These are phyloP conservation scores for Drosophila mercatorum DNA, from an alignment of 2,888 invertebrate genomes.

Conservation along the genomic window DNA sequence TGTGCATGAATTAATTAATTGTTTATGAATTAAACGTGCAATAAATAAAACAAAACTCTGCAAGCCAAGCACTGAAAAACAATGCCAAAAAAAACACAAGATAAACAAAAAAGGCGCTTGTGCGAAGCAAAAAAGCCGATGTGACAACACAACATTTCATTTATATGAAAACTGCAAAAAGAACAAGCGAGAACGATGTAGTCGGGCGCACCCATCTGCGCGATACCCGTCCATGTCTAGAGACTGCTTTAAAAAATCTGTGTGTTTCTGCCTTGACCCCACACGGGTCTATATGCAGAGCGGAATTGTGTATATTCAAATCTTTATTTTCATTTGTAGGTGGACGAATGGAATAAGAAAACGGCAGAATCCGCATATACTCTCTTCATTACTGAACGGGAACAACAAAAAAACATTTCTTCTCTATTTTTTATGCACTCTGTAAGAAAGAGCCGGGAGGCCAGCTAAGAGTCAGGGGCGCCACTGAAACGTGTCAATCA, in stretches of 20 bases:
- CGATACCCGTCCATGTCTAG: not conserved
- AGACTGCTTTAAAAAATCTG: too few relatives aligned
- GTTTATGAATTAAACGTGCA: constrained; percentile 81
- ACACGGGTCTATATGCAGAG: not conserved
- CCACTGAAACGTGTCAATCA: constrained; percentile 75
- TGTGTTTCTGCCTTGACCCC: not conserved
- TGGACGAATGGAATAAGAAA: not conserved
- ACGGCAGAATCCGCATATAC: not conserved
- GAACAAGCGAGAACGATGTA: not conserved
- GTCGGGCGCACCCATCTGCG: not conserved
- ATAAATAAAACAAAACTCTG: constrained; percentile 58
- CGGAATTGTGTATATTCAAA: too few relatives aligned
- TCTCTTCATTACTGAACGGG: not conserved
- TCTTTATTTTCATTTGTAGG: not conserved
- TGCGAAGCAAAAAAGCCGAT: constrained; percentile 46
- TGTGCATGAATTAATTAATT: constrained; percentile 79
- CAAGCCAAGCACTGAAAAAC: constrained; percentile 67
- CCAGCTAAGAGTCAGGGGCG: constrained; percentile 67
- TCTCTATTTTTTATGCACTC: constrained; percentile 9
- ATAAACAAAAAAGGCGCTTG: constrained; percentile 72
- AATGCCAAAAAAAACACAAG: constrained; percentile 67
- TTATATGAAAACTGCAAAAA: constrained; percentile 36
- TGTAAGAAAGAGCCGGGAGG: constrained; percentile 23
- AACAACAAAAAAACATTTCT: constrained; percentile 16
- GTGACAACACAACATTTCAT: constrained; percentile 62